phyloP scores from a whole-genome alignment of 2,888 invertebrate species.

The Notocelia uddmanniana region DNA sequence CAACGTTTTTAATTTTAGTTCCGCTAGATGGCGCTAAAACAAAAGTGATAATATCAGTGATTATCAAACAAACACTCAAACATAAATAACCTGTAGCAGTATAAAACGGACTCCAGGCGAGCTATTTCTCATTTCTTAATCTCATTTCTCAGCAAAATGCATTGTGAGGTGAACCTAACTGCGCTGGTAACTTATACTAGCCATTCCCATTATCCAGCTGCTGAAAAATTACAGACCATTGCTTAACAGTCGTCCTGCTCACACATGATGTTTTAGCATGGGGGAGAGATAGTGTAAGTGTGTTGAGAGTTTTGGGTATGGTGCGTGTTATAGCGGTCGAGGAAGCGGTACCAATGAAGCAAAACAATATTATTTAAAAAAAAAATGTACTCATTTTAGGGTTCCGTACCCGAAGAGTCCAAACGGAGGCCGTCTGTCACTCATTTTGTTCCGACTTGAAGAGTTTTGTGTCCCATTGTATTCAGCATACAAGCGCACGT shows the following conservation, averaged over 20 bases:
- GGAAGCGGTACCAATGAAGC: background rate
- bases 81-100: background rate
- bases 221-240: slow-evolving; percentile 41
- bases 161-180: slow-evolving; percentile 30
- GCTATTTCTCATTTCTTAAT: slow-evolving; percentile 12
- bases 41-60: too few species aligned
- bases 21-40: too few species aligned
- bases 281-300: slow-evolving; percentile 13
- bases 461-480: too few species aligned
- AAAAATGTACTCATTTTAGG: too few species aligned
- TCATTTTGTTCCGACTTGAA: too few species aligned
- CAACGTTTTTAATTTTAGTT: too few species aligned
- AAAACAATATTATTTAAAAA: background rate
- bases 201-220: slow-evolving; percentile 33
- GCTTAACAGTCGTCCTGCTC: slow-evolving; percentile 18
- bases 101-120: background rate
- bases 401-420: too few species aligned
- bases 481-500: too few species aligned
- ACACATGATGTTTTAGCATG: slow-evolving; percentile 1
- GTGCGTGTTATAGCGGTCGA: slow-evolving; percentile 25
- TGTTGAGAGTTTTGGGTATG: slow-evolving; percentile 17
- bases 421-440: too few species aligned
- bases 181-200: slow-evolving; percentile 30
- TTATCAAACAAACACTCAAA: too few species aligned
- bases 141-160: slow-evolving; percentile 15